These are phyloP conservation scores for Temnothorax rugatulus DNA, from an alignment of 2,888 invertebrate genomes.

Conservation along the genomic window DNA sequence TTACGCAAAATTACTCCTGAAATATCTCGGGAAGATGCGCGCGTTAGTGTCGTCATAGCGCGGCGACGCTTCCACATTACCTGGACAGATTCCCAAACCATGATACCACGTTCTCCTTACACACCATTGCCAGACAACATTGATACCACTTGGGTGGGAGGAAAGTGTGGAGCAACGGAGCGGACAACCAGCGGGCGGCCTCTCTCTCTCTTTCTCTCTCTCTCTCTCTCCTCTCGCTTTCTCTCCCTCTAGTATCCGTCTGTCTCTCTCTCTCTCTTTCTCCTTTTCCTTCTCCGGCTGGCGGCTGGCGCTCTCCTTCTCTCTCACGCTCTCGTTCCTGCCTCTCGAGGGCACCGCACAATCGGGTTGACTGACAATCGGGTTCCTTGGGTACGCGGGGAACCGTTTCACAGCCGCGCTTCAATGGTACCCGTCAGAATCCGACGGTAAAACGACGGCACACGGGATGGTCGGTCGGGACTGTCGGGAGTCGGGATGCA, in stretches of 20 bases:
- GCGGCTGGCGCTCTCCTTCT: neutral
- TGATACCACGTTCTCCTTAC: constrained; percentile 98
- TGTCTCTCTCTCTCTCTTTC: neutral
- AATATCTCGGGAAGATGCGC: constrained; percentile 43
- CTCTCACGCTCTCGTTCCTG: constrained; percentile 7
- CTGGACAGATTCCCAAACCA: constrained; percentile 95
- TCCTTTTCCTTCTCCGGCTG: neutral
- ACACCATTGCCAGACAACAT: constrained; percentile 96
- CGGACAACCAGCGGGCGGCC: constrained; percentile 79
- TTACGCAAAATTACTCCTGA: constrained; percentile 56
- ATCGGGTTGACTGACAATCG: constrained; percentile 48
- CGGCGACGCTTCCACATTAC: constrained; percentile 71
- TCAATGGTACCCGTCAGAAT: constrained; percentile 59
- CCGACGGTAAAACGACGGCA: constrained; percentile 36
- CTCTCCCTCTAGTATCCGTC: neutral
- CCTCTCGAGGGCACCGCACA: constrained; percentile 31
- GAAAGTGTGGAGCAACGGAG: constrained; percentile 83
- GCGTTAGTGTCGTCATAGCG: neutral
- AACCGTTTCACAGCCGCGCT: constrained; percentile 63
- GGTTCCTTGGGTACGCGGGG: constrained; percentile 3
- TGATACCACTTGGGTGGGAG: constrained; percentile 85
- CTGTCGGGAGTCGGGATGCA: too few species aligned
- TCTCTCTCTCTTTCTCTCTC: constrained; percentile 20
- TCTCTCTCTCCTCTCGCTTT: neutral
- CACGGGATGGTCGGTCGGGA: constrained; percentile 64